Percentiles rank a stretch among this genome's conserved stretches.
These are phyloP conservation scores for Acanthoscelides obtectus DNA, from an alignment of 2,888 invertebrate genomes.

Conservation along the genomic window DNA sequence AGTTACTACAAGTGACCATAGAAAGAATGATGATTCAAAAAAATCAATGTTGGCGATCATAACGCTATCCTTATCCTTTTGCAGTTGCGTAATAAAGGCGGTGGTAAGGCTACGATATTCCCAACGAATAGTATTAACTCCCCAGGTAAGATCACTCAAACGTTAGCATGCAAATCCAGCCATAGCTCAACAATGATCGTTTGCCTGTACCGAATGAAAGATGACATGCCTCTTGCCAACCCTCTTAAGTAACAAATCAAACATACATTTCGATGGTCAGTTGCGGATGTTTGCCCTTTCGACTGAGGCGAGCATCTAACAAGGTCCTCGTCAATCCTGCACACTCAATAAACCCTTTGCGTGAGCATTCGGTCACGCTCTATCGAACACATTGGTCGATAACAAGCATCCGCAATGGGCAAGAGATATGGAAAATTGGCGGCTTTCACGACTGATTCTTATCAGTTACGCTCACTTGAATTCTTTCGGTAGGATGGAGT, in stretches of 20 bases:
- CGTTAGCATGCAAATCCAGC: too few species aligned
- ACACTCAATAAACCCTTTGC: conserved; percentile 35
- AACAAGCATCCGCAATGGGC: conserved; percentile 21
- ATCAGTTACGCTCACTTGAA: not conserved
- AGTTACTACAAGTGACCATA: too few species aligned
- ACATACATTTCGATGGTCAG: not conserved
- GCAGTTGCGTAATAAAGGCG: too few species aligned
- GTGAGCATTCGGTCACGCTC: conserved; percentile 19
- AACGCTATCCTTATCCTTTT: too few species aligned
- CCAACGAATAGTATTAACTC: too few species aligned
- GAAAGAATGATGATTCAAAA: too few species aligned
- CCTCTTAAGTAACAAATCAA: not conserved
- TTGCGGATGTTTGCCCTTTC: not conserved
- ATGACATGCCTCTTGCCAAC: not conserved
- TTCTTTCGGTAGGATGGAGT: not conserved
- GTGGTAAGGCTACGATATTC: too few species aligned
- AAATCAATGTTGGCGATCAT: too few species aligned
- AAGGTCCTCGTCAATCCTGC: conserved; percentile 35
- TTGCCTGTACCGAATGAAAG: not conserved
- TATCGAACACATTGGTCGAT: conserved; percentile 27
- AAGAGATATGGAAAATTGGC: not conserved
- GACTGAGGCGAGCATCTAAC: conserved; percentile 20
- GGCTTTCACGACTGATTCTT: not conserved
- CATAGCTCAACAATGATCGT: too few species aligned
- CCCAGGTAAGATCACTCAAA: too few species aligned